phyloP scores from a whole-genome alignment of 2,888 invertebrate genomes.

The Cantharis rufa region DNA sequence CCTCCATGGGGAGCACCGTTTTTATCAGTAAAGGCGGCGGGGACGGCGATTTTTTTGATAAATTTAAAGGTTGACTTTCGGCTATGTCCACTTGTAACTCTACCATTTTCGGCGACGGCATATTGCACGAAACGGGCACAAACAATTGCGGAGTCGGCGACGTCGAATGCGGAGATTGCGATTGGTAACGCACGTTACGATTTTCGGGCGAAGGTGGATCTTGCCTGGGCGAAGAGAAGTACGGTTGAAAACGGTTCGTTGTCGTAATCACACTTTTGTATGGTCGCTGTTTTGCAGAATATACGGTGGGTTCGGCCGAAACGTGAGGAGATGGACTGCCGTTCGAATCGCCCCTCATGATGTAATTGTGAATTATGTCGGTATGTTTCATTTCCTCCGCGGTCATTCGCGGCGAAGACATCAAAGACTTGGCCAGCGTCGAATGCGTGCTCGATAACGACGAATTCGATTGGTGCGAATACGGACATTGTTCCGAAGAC shows the following conservation, averaged over 20 bases:
- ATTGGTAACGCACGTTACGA: constrained; percentile 50
- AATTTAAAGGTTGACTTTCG: constrained; percentile 81
- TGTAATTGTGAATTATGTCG: constrained; percentile 90
- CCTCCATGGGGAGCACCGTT: constrained; percentile 51
- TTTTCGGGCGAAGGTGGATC: constrained; percentile 55
- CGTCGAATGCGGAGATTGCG: constrained; percentile 56
- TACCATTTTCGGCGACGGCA: constrained; percentile 61
- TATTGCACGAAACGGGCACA: constrained; percentile 53
- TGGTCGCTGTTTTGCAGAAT: background rate
- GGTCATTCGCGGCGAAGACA: constrained; percentile 93
- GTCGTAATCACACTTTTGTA: constrained; percentile 64
- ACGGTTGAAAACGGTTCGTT: constrained; percentile 58
- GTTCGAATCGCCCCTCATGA: constrained; percentile 74
- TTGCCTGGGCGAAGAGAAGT: constrained; percentile 47
- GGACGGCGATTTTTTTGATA: constrained; percentile 83
- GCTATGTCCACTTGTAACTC: constrained; percentile 85
- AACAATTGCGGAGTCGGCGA: constrained; percentile 53
- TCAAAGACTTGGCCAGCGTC: constrained; percentile 85
- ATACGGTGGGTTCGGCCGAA: background rate
- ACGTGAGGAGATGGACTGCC: constrained; percentile 13
- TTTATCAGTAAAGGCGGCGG: constrained; percentile 70
- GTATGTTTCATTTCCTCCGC: constrained; percentile 90
- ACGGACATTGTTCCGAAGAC: background rate
- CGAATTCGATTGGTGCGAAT: constrained; percentile 45
- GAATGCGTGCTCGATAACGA: constrained; percentile 85